Percentiles rank a stretch among this genome's conserved stretches.
Conservation (phyloP, 2,113 vertebrate species). For the Lepus americanus region DNA sequence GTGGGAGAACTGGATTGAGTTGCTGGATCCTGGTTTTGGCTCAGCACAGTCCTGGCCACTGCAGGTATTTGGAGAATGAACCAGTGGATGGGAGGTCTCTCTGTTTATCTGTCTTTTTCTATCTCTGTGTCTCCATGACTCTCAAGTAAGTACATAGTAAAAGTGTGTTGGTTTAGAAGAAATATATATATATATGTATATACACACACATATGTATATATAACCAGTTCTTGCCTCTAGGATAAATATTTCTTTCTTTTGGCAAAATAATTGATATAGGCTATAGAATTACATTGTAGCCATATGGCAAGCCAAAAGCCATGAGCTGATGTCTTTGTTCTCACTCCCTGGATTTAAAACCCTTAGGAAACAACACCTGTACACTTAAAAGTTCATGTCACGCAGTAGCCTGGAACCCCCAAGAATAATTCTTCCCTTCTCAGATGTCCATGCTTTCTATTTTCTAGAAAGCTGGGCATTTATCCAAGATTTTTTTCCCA, state of each 20-base stretch:
- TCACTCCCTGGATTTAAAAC: background rate
- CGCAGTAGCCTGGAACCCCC: background rate
- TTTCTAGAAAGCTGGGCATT: background rate
- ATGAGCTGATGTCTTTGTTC: background rate
- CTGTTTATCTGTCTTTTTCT: too few species aligned
- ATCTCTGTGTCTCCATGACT: too few species aligned
- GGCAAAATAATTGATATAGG: background rate
- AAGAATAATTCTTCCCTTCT: constrained; percentile 6
- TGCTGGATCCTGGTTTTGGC: too few species aligned
- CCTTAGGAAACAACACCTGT: background rate
- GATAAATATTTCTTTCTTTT: background rate
- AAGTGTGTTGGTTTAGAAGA: too few species aligned
- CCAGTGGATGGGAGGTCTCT: too few species aligned
- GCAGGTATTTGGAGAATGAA: too few species aligned
- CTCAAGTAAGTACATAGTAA: too few species aligned
- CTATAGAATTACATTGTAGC: background rate
- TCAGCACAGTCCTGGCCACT: too few species aligned
- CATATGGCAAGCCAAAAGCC: background rate
- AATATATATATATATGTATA: background rate
- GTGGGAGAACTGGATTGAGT: too few species aligned
- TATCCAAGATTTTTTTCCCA: background rate
- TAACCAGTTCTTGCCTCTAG: background rate
- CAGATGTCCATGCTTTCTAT: background rate
- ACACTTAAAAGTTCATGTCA: background rate
- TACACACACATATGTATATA: background rate